Conservation (phyloP, 2,797 vertebrate species). For the Fundulus diaphanus region DNA sequence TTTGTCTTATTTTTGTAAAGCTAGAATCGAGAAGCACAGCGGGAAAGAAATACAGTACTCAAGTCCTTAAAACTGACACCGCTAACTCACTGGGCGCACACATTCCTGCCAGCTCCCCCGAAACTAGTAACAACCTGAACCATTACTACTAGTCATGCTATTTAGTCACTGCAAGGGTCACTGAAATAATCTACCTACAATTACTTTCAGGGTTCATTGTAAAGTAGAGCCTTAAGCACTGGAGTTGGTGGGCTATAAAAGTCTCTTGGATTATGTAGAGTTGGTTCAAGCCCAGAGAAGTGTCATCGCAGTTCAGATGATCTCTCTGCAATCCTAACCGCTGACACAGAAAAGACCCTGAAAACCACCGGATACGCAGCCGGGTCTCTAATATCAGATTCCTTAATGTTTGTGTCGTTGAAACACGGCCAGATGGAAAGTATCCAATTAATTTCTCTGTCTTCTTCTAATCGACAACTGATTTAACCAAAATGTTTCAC, state of each 20-base stretch:
- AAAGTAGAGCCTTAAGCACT: slow-evolving; percentile 49
- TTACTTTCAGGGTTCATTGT: slow-evolving; percentile 70
- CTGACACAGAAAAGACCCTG: slow-evolving; percentile 78
- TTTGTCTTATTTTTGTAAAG: slow-evolving; percentile 32
- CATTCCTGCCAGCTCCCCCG: slow-evolving; percentile 47
- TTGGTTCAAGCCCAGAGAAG: slow-evolving; percentile 67
- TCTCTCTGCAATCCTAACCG: slow-evolving; percentile 67
- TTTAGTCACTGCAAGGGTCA: slow-evolving; percentile 65
- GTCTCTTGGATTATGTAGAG: slow-evolving; percentile 61
- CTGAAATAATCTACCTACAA: slow-evolving; percentile 73
- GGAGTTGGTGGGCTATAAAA: slow-evolving; percentile 36
- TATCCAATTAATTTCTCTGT: slow-evolving; percentile 60
- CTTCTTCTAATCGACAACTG: slow-evolving; percentile 46
- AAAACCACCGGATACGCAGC: slow-evolving; percentile 70
- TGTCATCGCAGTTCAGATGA: slow-evolving; percentile 70
- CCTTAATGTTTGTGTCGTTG: slow-evolving; percentile 69
- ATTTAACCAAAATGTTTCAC: slow-evolving; percentile 52
- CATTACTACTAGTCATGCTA: slow-evolving; percentile 41
- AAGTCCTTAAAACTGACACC: slow-evolving; percentile 62
- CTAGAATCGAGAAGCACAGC: slow-evolving; percentile 37
- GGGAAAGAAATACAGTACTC: slow-evolving; percentile 52
- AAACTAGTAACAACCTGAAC: slow-evolving; percentile 48
- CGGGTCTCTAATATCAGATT: slow-evolving; percentile 71
- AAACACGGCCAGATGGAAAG: slow-evolving; percentile 64
- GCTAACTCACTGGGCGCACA: slow-evolving; percentile 64